Conservation (phyloP, 2,113 vertebrate genomes). For the Isurus oxyrinchus region DNA sequence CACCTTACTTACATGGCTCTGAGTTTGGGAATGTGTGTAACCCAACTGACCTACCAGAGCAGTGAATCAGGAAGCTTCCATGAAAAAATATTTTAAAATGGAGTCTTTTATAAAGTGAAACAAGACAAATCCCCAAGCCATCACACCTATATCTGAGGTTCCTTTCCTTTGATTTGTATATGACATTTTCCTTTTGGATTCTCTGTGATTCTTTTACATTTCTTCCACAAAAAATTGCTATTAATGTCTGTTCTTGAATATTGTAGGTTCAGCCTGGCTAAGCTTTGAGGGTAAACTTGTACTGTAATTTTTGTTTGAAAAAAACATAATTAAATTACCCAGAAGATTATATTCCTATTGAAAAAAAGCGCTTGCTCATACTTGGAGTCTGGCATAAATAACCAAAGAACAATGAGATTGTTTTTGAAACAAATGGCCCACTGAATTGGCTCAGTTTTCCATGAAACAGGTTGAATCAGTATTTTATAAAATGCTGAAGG, state of each 20-base stretch:
- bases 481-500: neutral
- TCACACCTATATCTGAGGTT: neutral
- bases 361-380: neutral
- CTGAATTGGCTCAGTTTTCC: neutral
- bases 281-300: neutral
- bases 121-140: neutral
- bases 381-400: neutral
- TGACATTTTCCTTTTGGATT: too few relatives aligned
- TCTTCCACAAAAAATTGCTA: neutral
- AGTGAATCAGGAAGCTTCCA: neutral
- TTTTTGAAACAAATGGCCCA: neutral
- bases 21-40: neutral
- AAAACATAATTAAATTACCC: neutral
- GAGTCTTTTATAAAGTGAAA: neutral
- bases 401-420: neutral
- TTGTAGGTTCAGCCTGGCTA: neutral
- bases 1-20: neutral
- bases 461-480: neutral
- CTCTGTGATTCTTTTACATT: neutral
- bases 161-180: neutral
- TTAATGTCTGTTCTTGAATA: neutral
- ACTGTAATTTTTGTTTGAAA: neutral
- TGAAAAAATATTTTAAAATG: neutral
- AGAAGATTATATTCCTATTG: neutral
- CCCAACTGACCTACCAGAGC: neutral